Conservation (phyloP, 2,113 vertebrate species). For the Stegastes partitus region DNA sequence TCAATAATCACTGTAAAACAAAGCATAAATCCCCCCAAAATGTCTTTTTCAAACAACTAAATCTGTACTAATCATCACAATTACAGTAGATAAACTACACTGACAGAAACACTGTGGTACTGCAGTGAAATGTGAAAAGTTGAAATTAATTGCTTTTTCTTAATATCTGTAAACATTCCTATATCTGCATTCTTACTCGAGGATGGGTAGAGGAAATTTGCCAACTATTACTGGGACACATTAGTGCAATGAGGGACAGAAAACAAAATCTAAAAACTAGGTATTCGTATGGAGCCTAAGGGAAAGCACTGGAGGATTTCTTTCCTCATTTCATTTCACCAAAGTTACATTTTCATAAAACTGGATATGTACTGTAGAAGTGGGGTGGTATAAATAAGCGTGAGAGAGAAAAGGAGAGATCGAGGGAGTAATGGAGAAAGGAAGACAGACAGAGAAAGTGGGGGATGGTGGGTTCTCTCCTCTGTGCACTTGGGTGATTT, state of each 20-base stretch:
- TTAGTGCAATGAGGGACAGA: conserved; percentile 17
- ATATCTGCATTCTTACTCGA: background rate
- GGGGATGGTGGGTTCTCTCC: conserved; percentile 82
- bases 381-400: conserved; percentile 59
- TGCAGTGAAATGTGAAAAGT: conserved; percentile 1
- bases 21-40: no score
- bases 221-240: conserved; percentile 25
- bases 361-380: conserved; percentile 54
- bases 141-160: background rate
- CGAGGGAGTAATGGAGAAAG: conserved; percentile 75
- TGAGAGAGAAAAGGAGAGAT: conserved; percentile 70
- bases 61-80: background rate
- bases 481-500: conserved; percentile 84
- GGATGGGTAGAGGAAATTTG: conserved; percentile 4
- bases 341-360: conserved; percentile 58
- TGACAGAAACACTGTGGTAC: background rate
- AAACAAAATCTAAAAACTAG: background rate
- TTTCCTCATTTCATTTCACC: conserved; percentile 6
- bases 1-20: no score
- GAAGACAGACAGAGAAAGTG: conserved; percentile 78
- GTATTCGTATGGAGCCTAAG: conserved; percentile 3
- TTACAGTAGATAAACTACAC: background rate
- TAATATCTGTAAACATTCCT: background rate
- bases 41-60: background rate
- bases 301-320: background rate